phyloP scores from a whole-genome alignment of 2,888 invertebrate genomes.

The Apocheima hispidaria region DNA sequence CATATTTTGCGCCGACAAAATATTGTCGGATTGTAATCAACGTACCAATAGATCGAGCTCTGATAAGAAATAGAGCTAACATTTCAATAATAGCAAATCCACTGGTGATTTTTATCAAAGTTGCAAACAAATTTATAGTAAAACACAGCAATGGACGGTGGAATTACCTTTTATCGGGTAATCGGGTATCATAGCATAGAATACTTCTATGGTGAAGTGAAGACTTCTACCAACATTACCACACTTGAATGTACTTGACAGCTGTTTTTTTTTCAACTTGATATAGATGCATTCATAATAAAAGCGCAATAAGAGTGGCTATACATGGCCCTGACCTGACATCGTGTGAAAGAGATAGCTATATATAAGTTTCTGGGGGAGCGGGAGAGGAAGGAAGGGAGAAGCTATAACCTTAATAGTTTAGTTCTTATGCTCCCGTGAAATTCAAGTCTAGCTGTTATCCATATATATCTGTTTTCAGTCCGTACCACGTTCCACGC shows the following conservation, averaged over 20 bases:
- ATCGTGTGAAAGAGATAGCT: too few species aligned
- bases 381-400: too few species aligned
- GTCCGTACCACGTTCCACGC: too few species aligned
- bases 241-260: not conserved
- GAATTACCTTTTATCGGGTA: not conserved
- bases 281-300: too few species aligned
- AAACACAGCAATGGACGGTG: constrained; percentile 25
- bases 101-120: constrained; percentile 13
- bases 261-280: not conserved
- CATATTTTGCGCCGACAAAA: constrained; percentile 33
- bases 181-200: not conserved
- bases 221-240: constrained; percentile 1
- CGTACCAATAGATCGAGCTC: constrained; percentile 26
- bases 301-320: too few species aligned
- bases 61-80: not conserved
- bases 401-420: too few species aligned
- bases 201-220: not conserved
- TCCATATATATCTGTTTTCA: too few species aligned
- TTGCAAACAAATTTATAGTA: not conserved
- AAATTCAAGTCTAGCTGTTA: too few species aligned
- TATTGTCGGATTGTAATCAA: constrained; percentile 43
- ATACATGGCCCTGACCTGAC: too few species aligned
- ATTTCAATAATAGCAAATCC: constrained; percentile 4
- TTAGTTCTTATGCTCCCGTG: too few species aligned
- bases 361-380: too few species aligned